A percentile compares a stretch with the other conserved stretches of the same genome.
phyloP scores from a whole-genome alignment of 2,797 vertebrate species.

The Pterois miles region DNA sequence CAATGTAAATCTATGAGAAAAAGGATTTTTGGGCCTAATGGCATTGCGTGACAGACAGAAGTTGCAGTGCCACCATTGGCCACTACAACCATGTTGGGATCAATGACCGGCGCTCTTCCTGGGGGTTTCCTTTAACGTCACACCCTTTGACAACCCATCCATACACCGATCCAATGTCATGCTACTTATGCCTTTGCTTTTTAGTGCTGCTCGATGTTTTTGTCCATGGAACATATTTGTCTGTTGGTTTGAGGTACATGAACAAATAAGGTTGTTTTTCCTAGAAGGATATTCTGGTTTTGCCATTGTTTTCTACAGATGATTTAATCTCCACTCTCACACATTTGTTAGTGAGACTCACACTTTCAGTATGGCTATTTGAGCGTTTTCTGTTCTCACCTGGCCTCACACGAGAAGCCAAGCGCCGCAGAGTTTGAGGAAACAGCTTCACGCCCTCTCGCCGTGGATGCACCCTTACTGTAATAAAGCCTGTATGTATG shows the following conservation, averaged over 20 bases:
- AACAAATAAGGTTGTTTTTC: not conserved
- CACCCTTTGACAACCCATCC: not conserved
- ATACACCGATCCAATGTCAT: not conserved
- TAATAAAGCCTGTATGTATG: slow-evolving; percentile 61
- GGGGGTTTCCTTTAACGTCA: not conserved
- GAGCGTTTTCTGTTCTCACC: slow-evolving; percentile 22
- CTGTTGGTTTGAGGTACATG: not conserved
- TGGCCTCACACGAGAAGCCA: slow-evolving; percentile 9
- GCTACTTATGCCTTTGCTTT: not conserved
- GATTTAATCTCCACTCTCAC: not conserved
- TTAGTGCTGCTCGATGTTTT: too few species aligned
- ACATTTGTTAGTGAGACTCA: not conserved
- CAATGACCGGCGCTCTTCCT: too few species aligned
- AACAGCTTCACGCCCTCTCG: slow-evolving; percentile 40
- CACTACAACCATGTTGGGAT: too few species aligned
- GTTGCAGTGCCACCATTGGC: too few species aligned
- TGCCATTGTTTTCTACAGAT: not conserved
- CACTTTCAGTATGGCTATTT: not conserved
- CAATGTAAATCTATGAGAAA: too few species aligned
- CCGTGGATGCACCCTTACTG: slow-evolving; percentile 33
- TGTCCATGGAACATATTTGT: not conserved
- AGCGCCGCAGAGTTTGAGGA: slow-evolving; percentile 23
- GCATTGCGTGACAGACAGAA: too few species aligned
- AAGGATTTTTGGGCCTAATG: too few species aligned
- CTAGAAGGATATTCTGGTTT: not conserved